Base-by-base conservation (phyloP, 2,797 vertebrate genomes). In the Nasua narica region DNA sequence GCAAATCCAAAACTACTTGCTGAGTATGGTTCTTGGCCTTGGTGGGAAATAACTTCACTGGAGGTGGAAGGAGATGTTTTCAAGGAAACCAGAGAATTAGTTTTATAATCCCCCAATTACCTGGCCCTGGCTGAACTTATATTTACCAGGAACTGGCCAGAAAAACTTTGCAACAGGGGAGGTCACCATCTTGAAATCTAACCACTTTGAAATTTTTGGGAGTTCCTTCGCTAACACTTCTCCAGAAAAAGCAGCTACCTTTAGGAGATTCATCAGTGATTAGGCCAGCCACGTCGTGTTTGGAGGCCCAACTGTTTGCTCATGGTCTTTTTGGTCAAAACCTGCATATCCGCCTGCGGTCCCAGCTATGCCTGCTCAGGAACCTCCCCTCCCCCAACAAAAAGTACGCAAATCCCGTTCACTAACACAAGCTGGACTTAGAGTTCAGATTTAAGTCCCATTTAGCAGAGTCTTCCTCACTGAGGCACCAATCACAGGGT, bases 91-190 rank as follows among this genome's bases (percentile, higher is more conserved):
- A n/a, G 29, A 83, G 25, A 25, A 78, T 0, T 0, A 91, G 40
- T 7, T 58, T 96, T 92, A 92, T n/a, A 83, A 21, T 87, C 96
- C 97, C 97, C 78, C 35, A 94, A 92, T 91, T 93, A 96, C 14
- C 52, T 92, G 62, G 43, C 54, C 32, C 27, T 37, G 29, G 84
- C n/a, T 50, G 50, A 78, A 48, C 23, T 13, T 52, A 25, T 0
- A 7, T 87, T 87, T 84, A 72, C 35, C 48, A 89, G 89, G 3
- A 60, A 43, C 35, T 56, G 7, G 25, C 5, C 52, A 88, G 72
- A 76, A 96, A 83, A 76, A 2, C 19, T 89, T 54, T 29, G 10
- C 37, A 35, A 70, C 13, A 27, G 16, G 76, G 19, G 29, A 94
- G 16, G 12, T 32, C 15, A 56, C 11, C 69, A 77, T 43, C 48